These are phyloP conservation scores for Tamias sibiricus DNA, from an alignment of 2,113 vertebrate genomes.

Conservation along the genomic window DNA sequence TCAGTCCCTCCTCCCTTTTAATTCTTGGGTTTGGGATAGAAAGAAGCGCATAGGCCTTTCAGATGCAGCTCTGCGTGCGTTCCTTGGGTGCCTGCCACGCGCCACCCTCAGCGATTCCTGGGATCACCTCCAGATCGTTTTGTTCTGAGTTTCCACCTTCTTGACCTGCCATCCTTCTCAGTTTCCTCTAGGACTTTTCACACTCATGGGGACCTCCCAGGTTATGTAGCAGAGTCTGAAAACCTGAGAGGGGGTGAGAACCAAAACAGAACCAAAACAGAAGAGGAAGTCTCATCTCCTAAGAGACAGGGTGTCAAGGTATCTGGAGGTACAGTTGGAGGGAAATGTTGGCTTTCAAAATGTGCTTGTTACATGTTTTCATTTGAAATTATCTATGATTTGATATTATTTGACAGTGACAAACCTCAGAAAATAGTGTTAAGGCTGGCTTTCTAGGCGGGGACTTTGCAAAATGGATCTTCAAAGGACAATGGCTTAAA, in stretches of 20 bases:
- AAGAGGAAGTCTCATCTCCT: not conserved
- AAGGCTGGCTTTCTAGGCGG: not conserved
- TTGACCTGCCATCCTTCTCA: not conserved
- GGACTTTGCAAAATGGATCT: not conserved
- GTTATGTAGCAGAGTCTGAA: not conserved
- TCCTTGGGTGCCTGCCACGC: not conserved
- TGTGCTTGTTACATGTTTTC: not conserved
- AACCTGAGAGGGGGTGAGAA: not conserved
- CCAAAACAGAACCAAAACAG: not conserved
- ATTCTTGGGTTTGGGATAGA: not conserved
- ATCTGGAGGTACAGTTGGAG: not conserved
- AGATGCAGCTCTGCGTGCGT: not conserved
- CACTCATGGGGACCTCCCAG: rapidly evolving
- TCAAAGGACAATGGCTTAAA: not conserved
- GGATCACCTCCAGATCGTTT: not conserved
- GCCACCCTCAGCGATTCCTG: not conserved
- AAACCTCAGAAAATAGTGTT: not conserved
- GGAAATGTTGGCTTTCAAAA: not conserved
- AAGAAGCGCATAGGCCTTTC: not conserved
- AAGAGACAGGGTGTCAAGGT: not conserved
- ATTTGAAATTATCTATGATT: not conserved
- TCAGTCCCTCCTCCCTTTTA: not conserved
- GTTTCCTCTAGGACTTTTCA: not conserved
- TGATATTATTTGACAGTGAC: not conserved
- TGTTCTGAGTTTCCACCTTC: not conserved